Evolutionary conservation across 2,113 vertebrate genomes (phyloP).

Genomic region (Cromileptes altivelis): DNA sequence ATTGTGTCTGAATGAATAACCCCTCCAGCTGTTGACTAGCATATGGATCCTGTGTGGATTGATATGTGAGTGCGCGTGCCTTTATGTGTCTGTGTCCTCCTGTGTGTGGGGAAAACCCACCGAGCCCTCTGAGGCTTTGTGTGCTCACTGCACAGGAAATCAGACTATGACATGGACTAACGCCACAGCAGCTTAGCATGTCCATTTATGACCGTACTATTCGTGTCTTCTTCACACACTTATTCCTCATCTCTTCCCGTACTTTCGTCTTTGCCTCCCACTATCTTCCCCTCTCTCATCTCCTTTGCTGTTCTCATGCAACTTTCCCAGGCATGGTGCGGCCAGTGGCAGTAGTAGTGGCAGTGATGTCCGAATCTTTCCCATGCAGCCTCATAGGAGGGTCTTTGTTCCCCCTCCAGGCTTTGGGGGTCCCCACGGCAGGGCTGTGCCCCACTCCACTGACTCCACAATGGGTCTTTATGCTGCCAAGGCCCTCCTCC

Average conservation of each 20-base stretch:
- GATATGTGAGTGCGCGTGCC: constrained; percentile 44
- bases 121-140: constrained; percentile 35
- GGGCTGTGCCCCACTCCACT: constrained; percentile 76
- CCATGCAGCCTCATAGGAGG: constrained; percentile 83
- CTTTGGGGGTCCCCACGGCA: constrained; percentile 80
- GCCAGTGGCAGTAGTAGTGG: constrained; percentile 59
- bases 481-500: constrained; percentile 72
- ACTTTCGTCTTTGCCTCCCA: constrained; percentile 1
- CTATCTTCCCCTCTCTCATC: constrained; percentile 10
- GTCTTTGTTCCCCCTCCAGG: constrained; percentile 79
- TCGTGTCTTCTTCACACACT: background rate
- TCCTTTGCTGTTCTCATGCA: constrained; percentile 31
- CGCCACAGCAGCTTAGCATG: constrained; percentile 3
- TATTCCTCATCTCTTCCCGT: background rate
- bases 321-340: constrained; percentile 70
- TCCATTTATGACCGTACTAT: background rate
- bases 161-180: constrained; percentile 18
- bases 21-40: constrained; percentile 71
- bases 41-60: constrained; percentile 65
- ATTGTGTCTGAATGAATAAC: constrained; percentile 64
- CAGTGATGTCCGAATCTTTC: constrained; percentile 74
- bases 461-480: constrained; percentile 84
- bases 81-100: constrained; percentile 23
- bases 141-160: constrained; percentile 44
- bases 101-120: constrained; percentile 50